Percentiles rank a stretch among this genome's conserved stretches.
These are phyloP conservation scores for Cossypha dichroa DNA, from an alignment of 2,797 vertebrate genomes.

Conservation along the genomic window DNA sequence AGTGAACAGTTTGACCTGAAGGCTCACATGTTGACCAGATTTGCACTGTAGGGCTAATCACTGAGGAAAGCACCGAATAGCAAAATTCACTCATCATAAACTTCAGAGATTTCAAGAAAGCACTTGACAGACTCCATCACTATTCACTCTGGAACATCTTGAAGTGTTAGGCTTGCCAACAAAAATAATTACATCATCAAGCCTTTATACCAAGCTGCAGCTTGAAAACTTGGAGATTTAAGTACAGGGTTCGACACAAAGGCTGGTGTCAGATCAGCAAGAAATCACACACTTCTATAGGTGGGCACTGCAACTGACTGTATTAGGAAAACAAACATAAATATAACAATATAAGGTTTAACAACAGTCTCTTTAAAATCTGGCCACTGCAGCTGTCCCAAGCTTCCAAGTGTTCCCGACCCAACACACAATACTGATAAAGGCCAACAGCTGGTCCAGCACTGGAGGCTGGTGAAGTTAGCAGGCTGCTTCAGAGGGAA, in stretches of 20 bases:
- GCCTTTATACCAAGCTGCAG: constrained; percentile 36
- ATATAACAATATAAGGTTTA: neutral
- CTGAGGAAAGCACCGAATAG: constrained; percentile 1
- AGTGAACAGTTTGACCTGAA: neutral
- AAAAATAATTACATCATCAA: constrained; percentile 62
- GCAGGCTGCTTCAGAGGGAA: neutral
- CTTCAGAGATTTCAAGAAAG: constrained; percentile 56
- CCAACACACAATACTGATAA: neutral
- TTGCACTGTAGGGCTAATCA: constrained; percentile 33
- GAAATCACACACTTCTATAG: neutral
- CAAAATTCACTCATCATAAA: constrained; percentile 65
- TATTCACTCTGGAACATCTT: constrained; percentile 59
- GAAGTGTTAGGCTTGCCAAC: constrained; percentile 36
- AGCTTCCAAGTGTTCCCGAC: neutral
- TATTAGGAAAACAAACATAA: neutral
- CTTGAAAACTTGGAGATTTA: constrained; percentile 20
- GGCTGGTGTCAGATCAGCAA: constrained; percentile 17
- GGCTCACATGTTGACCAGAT: constrained; percentile 62
- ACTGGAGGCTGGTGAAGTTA: neutral
- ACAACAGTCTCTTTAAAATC: neutral
- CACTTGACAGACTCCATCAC: constrained; percentile 51
- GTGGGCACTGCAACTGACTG: neutral
- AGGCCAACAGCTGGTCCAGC: neutral
- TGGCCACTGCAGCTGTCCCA: neutral
- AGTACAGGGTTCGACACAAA: neutral